phyloP scores from a whole-genome alignment of 2,888 invertebrate genomes.

The Tromatobia lineatoria region DNA sequence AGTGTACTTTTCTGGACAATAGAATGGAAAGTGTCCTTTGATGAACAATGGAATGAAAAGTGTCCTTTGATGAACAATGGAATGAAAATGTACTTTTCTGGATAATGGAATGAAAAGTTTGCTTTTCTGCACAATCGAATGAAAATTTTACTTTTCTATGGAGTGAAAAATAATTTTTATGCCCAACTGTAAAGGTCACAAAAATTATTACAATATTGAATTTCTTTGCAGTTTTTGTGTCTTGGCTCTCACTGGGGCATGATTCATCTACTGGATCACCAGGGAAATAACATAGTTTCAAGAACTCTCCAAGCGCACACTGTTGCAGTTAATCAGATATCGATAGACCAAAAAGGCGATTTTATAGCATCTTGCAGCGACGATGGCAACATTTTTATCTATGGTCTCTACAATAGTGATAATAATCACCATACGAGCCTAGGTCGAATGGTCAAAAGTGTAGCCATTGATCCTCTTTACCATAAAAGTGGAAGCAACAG shows the following conservation, averaged over 20 bases:
- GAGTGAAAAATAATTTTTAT: not conserved
- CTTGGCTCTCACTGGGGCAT: conserved; percentile 97
- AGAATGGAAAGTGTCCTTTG: too few species aligned
- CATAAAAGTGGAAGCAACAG: conserved; percentile 91
- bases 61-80: too few species aligned
- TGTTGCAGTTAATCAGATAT: conserved; percentile 97
- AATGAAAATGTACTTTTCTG: too few species aligned
- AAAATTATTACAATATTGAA: not conserved
- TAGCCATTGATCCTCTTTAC: conserved; percentile 94
- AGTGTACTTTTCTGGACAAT: too few species aligned
- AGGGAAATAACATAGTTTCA: conserved; percentile 92
- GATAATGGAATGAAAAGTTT: too few species aligned
- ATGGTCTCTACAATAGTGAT: conserved; percentile 94
- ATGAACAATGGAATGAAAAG: too few species aligned
- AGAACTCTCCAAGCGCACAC: conserved; percentile 93
- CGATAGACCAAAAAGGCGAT: conserved; percentile 97
- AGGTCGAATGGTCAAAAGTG: conserved; percentile 93
- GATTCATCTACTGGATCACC: conserved; percentile 96
- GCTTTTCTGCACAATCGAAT: too few species aligned
- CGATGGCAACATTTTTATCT: conserved; percentile 95
- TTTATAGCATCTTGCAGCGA: conserved; percentile 97
- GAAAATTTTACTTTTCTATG: too few species aligned
- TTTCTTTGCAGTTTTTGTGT: conserved; percentile 91
- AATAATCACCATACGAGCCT: conserved; percentile 92
- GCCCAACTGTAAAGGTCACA: not conserved